A percentile compares a stretch with the other conserved stretches of the same genome.
Evolutionary conservation across 1,140 invertebrate species (phyloP).

Genomic region (Apis florea): DNA sequence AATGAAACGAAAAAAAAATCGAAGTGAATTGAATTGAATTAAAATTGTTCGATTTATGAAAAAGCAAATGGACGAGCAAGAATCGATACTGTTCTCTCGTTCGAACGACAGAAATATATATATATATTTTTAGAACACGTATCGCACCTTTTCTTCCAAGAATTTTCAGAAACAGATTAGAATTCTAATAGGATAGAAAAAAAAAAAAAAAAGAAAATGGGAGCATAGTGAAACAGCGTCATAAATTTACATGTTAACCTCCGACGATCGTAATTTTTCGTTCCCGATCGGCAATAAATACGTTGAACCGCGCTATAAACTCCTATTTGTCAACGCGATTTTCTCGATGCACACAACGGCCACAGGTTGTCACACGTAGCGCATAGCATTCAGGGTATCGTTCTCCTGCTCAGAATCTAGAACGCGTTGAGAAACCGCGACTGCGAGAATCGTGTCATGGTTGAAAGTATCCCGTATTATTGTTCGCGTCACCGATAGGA

Average conservation of each 20-base stretch:
- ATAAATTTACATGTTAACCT: constrained; percentile 21
- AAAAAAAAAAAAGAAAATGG: neutral
- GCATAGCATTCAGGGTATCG: constrained; percentile 9
- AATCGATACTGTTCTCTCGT: no score
- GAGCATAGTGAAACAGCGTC: neutral
- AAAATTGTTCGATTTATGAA: no score
- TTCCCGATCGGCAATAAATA: constrained; percentile 27
- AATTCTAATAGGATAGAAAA: constrained; percentile 2
- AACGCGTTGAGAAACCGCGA: constrained; percentile 23
- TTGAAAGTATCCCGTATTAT: constrained; percentile 3
- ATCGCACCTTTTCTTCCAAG: neutral
- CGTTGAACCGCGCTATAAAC: constrained; percentile 8
- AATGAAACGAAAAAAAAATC: no score
- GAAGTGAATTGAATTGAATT: no score
- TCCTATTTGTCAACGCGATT: constrained; percentile 25
- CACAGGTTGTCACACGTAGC: neutral
- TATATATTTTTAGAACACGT: no score
- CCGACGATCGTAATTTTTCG: constrained; percentile 17
- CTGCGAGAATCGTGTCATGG: constrained; percentile 16
- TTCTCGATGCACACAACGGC: constrained; percentile 2
- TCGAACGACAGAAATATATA: no score
- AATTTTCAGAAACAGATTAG: neutral
- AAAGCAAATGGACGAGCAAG: no score
- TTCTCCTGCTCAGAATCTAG: constrained; percentile 24
- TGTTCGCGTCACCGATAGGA: neutral